Percentiles rank a stretch among this genome's conserved stretches.
phyloP scores from a whole-genome alignment of 2,113 vertebrate species.

The Pollachius pollachius region DNA sequence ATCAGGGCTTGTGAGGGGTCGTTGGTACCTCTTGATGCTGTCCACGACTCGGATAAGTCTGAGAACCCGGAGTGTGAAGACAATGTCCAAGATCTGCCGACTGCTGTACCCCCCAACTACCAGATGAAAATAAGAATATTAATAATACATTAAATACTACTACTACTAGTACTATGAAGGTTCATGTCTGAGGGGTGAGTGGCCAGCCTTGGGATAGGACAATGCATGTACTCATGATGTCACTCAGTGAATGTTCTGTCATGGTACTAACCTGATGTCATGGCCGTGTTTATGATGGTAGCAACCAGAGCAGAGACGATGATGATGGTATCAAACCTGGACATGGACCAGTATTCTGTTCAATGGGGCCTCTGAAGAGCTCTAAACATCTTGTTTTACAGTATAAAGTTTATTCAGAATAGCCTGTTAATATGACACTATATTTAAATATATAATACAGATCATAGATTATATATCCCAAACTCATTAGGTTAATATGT shows the following conservation, averaged over 20 bases:
- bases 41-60: constrained; percentile 85
- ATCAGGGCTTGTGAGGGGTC: too few species aligned
- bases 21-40: constrained; percentile 81
- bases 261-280: constrained; percentile 78
- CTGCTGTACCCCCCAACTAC: constrained; percentile 80
- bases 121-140: neutral
- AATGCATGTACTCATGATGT: neutral
- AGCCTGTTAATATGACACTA: too few species aligned
- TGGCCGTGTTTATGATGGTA: constrained; percentile 75
- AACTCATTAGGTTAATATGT: too few species aligned
- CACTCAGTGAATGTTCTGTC: neutral
- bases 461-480: too few species aligned
- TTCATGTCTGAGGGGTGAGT: too few species aligned
- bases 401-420: too few species aligned
- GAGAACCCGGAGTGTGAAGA: constrained; percentile 87
- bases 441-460: too few species aligned
- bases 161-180: neutral
- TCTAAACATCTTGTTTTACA: too few species aligned
- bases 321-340: constrained; percentile 91
- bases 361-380: too few species aligned
- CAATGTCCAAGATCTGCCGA: constrained; percentile 88
- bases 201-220: too few species aligned
- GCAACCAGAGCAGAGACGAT: constrained; percentile 85
- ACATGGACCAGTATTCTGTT: neutral
- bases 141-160: neutral